These are phyloP conservation scores for Pogonognathellus flavescens DNA, from an alignment of 1,140 invertebrate species.

Conservation along the genomic window DNA sequence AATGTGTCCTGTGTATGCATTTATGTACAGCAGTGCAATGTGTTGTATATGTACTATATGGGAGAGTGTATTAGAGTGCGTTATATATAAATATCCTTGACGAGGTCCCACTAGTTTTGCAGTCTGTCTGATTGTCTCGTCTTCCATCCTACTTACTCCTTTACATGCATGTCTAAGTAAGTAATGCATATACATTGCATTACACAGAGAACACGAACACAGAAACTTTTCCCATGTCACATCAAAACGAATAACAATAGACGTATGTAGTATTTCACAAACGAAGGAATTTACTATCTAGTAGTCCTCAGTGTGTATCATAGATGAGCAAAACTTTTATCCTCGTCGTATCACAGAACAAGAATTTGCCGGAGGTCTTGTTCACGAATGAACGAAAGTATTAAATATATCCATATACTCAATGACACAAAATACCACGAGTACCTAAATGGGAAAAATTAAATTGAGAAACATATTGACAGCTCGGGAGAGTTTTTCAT, in stretches of 20 bases:
- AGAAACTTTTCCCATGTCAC: constrained; percentile 28
- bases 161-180: constrained; percentile 7
- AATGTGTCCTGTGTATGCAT: background rate
- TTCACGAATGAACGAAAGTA: too few species aligned
- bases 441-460: too few species aligned
- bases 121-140: constrained; percentile 5
- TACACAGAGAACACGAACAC: background rate
- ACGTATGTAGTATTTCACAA: background rate
- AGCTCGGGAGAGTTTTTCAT: too few species aligned
- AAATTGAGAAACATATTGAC: too few species aligned
- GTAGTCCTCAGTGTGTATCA: too few species aligned
- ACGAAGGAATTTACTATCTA: too few species aligned
- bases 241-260: constrained; percentile 28
- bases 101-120: background rate
- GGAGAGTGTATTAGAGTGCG: background rate
- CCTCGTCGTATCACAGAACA: background rate
- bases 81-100: constrained; percentile 33
- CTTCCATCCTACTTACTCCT: background rate
- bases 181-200: constrained; percentile 44
- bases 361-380: background rate
- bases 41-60: background rate
- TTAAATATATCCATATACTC: too few species aligned
- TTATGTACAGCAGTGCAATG: background rate
- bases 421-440: too few species aligned
- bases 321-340: too few species aligned